Conservation (phyloP, 2,888 invertebrate genomes). For the Drosophila testacea region DNA sequence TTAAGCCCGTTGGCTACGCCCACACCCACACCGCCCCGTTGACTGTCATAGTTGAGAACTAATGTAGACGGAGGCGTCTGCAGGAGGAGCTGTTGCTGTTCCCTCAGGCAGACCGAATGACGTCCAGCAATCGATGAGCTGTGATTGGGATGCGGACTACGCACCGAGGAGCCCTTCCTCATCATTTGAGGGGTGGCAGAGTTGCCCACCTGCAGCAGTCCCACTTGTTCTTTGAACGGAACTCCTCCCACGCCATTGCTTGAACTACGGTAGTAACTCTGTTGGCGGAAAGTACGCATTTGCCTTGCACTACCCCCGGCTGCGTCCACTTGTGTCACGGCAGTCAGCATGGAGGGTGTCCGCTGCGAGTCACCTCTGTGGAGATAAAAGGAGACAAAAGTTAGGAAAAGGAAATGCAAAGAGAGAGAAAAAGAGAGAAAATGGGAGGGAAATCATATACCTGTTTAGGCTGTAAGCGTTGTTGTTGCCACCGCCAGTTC, state of each 20-base stretch:
- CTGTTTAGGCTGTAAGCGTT: slow-evolving; percentile 83
- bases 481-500: slow-evolving; percentile 76
- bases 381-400: not conserved
- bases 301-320: slow-evolving; percentile 78
- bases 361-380: slow-evolving; percentile 84
- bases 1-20: slow-evolving; percentile 67
- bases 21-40: slow-evolving; percentile 70
- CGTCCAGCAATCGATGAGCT: slow-evolving; percentile 43
- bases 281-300: slow-evolving; percentile 80
- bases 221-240: slow-evolving; percentile 78
- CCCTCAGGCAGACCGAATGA: slow-evolving; percentile 62
- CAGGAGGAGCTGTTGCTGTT: slow-evolving; percentile 65
- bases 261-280: slow-evolving; percentile 81
- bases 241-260: slow-evolving; percentile 66
- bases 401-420: not conserved
- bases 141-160: slow-evolving; percentile 66
- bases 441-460: slow-evolving; percentile 52
- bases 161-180: slow-evolving; percentile 69
- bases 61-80: slow-evolving; percentile 61
- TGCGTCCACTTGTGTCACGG: slow-evolving; percentile 84
- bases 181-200: slow-evolving; percentile 63
- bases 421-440: too few relatives aligned
- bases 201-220: slow-evolving; percentile 71
- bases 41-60: slow-evolving; percentile 74
- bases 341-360: slow-evolving; percentile 84